Evolutionary conservation across 2,113 vertebrate species (phyloP).

Genomic region (Gallinago media): DNA sequence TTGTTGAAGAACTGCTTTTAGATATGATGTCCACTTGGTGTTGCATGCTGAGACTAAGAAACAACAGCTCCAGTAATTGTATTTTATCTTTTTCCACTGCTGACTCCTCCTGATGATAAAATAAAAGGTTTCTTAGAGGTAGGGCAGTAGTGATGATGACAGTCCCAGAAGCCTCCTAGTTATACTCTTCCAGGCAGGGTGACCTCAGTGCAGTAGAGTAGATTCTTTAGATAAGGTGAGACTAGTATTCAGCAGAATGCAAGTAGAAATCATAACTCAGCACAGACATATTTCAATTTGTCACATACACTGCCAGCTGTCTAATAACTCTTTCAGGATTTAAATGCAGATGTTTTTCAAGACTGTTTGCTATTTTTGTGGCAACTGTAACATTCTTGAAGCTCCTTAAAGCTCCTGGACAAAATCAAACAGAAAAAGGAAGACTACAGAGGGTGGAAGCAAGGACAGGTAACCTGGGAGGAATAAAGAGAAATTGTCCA

Average conservation of each 20-base stretch:
- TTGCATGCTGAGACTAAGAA: neutral
- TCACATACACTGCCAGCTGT: neutral
- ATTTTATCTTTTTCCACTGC: neutral
- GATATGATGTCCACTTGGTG: neutral
- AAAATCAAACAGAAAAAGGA: neutral
- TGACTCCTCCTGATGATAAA: neutral
- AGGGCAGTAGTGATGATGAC: neutral
- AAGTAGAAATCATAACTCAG: constrained; percentile 30
- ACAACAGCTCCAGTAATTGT: neutral
- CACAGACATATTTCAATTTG: constrained; percentile 29
- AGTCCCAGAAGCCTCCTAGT: neutral
- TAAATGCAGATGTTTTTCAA: constrained; percentile 16
- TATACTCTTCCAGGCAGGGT: neutral
- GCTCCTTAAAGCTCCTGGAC: neutral
- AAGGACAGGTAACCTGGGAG: neutral
- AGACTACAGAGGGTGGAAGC: neutral
- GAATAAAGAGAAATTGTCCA: neutral
- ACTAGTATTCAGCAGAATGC: constrained; percentile 25
- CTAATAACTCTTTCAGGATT: constrained; percentile 33
- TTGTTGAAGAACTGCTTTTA: neutral
- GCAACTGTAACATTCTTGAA: neutral
- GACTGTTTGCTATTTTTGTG: neutral
- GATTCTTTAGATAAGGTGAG: constrained; percentile 47
- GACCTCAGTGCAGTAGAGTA: constrained; percentile 1
- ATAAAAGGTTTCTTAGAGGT: neutral